phyloP scores from a whole-genome alignment of 2,797 vertebrate species.

The Astyanax mexicanus region DNA sequence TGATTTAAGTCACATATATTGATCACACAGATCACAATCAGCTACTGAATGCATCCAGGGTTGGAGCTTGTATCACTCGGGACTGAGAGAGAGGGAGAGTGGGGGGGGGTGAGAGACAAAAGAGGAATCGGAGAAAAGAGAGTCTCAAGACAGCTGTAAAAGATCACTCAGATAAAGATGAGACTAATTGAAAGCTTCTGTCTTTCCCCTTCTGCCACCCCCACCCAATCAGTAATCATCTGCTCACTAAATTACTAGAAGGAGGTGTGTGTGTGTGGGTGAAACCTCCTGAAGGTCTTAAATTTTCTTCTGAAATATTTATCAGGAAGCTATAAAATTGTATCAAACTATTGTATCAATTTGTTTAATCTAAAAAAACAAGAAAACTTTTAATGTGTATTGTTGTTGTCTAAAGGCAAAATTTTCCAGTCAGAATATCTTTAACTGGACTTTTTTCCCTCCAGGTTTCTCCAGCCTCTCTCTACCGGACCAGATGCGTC shows the following conservation, averaged over 20 bases:
- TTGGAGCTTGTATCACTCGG: constrained; percentile 1
- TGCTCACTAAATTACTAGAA: constrained; percentile 37
- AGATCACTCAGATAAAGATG: constrained; percentile 29
- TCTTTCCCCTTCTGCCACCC: not conserved
- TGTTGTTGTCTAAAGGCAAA: too few relatives aligned
- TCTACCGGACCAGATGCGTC: constrained; percentile 98
- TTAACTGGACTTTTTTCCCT: not conserved
- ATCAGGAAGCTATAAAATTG: too few relatives aligned
- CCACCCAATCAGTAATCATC: constrained; percentile 28
- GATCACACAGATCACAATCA: constrained; percentile 23
- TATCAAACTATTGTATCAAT: too few relatives aligned
- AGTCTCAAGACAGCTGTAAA: not conserved
- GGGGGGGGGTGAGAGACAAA: constrained; percentile 14
- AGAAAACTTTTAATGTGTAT: too few relatives aligned
- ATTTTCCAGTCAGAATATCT: too few relatives aligned
- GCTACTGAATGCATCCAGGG: constrained; percentile 27
- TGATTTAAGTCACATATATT: not conserved
- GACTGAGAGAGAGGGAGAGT: too few relatives aligned
- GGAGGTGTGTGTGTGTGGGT: too few relatives aligned
- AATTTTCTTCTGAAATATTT: too few relatives aligned
- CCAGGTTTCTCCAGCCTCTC: constrained; percentile 95
- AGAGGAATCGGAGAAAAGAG: not conserved
- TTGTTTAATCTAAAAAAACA: too few relatives aligned
- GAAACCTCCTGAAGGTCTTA: too few relatives aligned
- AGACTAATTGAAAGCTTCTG: not conserved